Evolutionary conservation across 2,113 vertebrate genomes (phyloP).

Genomic region (Ochotona curzoniae): DNA sequence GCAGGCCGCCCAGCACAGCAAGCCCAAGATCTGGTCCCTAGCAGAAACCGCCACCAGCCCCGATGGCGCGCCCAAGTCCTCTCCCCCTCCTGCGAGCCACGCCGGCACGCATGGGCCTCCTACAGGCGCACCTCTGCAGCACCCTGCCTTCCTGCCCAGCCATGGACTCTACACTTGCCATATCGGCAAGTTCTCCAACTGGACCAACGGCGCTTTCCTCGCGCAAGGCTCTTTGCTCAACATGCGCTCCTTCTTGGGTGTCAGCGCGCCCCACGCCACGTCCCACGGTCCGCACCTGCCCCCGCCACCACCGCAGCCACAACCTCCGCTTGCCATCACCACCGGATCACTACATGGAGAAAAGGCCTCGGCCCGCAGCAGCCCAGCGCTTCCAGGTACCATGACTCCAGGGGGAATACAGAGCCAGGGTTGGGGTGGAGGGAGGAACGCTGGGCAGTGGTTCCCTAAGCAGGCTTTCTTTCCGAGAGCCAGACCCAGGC

Average conservation of each 20-base stretch:
- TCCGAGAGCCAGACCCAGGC: accelerated
- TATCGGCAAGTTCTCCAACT: slow-evolving; percentile 99
- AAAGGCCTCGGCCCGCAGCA: slow-evolving; percentile 91
- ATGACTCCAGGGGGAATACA: not conserved
- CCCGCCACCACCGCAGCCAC: slow-evolving; percentile 68
- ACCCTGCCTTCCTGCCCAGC: slow-evolving; percentile 97
- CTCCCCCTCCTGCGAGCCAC: slow-evolving; percentile 83
- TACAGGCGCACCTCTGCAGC: slow-evolving; percentile 91
- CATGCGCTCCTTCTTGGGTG: slow-evolving; percentile 96
- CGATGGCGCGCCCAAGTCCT: slow-evolving; percentile 93
- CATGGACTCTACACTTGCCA: slow-evolving; percentile 99
- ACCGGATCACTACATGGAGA: slow-evolving; percentile 89
- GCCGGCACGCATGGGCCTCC: slow-evolving; percentile 88
- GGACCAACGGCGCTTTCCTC: slow-evolving; percentile 98
- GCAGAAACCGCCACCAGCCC: slow-evolving; percentile 98
- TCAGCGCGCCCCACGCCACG: slow-evolving; percentile 89
- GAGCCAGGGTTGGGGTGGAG: accelerated
- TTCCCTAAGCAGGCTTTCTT: no score
- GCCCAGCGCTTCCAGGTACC: slow-evolving; percentile 97
- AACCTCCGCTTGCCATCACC: slow-evolving; percentile 89
- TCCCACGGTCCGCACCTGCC: slow-evolving; percentile 90
- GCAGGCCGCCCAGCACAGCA: slow-evolving; percentile 92
- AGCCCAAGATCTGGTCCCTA: slow-evolving; percentile 99
- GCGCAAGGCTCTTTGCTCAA: slow-evolving; percentile 97
- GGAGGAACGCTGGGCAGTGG: no score